A percentile compares a stretch with the other conserved stretches of the same genome.
Evolutionary conservation across 2,888 invertebrate species (phyloP).

Genomic region (Xanthorhoe designata): DNA sequence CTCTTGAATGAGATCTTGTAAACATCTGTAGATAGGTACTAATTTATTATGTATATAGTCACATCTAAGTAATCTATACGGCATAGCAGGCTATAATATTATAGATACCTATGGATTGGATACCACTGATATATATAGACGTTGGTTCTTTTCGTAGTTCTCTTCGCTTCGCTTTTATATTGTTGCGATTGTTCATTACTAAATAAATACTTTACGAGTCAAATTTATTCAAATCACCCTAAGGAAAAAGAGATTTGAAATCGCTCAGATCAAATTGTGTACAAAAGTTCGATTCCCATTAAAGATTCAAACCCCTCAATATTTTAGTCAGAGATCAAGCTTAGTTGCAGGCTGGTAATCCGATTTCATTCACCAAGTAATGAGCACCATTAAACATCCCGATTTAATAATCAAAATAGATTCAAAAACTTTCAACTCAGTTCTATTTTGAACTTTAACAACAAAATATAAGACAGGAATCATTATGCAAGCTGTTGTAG

Average conservation of each 20-base stretch:
- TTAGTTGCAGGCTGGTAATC: conserved; percentile 71
- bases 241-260: conserved; percentile 15
- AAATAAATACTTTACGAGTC: conserved; percentile 19
- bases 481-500: background rate
- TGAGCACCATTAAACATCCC: conserved; percentile 74
- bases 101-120: too few relatives aligned
- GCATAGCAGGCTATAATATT: too few relatives aligned
- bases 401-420: conserved; percentile 47
- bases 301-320: conserved; percentile 63
- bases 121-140: too few relatives aligned
- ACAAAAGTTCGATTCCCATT: conserved; percentile 51
- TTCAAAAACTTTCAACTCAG: conserved; percentile 13
- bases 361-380: conserved; percentile 78
- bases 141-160: too few relatives aligned
- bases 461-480: conserved; percentile 10
- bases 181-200: background rate
- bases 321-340: conserved; percentile 70
- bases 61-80: too few relatives aligned
- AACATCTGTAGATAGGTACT: too few relatives aligned
- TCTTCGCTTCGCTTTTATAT: background rate
- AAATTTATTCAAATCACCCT: conserved; percentile 9
- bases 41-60: too few relatives aligned
- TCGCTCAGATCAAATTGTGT: conserved; percentile 29
- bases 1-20: too few relatives aligned
- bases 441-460: conserved; percentile 34